Base-by-base conservation (phyloP, 2,113 vertebrate genomes). In the Salvelinus fontinalis region DNA sequence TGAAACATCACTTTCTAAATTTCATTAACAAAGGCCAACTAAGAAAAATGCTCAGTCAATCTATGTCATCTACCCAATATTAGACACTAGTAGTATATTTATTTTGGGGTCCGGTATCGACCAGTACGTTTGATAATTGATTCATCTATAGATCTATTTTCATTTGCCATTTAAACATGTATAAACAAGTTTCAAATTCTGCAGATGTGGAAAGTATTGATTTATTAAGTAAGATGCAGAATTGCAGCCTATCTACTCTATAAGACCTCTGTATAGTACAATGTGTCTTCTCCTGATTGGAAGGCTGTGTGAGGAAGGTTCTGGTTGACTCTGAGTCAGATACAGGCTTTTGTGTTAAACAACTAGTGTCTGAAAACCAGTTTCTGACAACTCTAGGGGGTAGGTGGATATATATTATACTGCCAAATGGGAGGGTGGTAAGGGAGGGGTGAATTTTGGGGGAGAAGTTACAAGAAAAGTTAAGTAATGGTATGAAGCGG, bases 1-100 rank as follows among this genome's bases (percentile, higher is more conserved):
- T 94, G 80, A 93, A 90, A 92, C 74, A 81, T 89, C 89, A 92
- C 84, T 85, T 81, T 87, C 79, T 71, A 90, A 93, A 93, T 91
- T 82, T 73, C 80, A 93, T 93, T 94, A 93, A 81, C 66, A 89
- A 88, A 90, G 91, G 85, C 84, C 83, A 71, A 75, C 59, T 66
- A 77, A 62, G 73, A 81, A 88, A 90, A 87, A 78, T 76, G 86
- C 84, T 82, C 75, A 83, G 84, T 88, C 85, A 89, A 85, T 92
- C 92, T 84, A 84, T 85, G 81, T 81, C 81, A 86, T 81, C 79
- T 87, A 90, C 77, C 85, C 86, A 86, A 89, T 87, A 88, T 88
- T 84, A 77, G 84, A 78, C 64, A 69, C n/a, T 69, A 73, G 51
- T 54, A 70, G 29, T 77, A 69, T 73, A 65, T 86, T 75, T 91